Conservation (phyloP, 2,888 invertebrate genomes). For the Iselma pallidipennis region DNA sequence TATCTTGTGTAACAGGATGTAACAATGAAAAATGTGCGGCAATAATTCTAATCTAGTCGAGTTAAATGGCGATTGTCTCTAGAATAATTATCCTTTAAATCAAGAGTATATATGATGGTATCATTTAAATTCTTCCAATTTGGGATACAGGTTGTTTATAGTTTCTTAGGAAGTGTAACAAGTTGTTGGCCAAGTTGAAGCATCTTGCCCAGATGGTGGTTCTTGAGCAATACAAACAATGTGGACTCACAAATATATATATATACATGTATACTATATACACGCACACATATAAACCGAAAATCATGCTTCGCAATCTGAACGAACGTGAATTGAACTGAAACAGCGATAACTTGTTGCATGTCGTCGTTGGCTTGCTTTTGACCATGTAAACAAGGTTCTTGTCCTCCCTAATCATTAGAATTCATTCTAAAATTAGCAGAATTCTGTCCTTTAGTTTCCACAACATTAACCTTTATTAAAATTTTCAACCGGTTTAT, state of each 20-base stretch:
- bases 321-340: slow-evolving; percentile 28
- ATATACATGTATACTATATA: background rate
- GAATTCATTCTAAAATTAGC: slow-evolving; percentile 20
- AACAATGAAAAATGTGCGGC: too few species aligned
- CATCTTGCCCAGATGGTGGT: slow-evolving; percentile 26
- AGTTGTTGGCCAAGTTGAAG: slow-evolving; percentile 37
- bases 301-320: slow-evolving; percentile 32
- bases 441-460: slow-evolving; percentile 7
- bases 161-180: slow-evolving; percentile 39
- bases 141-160: slow-evolving; percentile 30
- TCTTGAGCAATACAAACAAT: slow-evolving; percentile 39
- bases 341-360: slow-evolving; percentile 38
- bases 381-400: slow-evolving; percentile 32
- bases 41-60: too few species aligned
- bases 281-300: slow-evolving; percentile 20
- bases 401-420: slow-evolving; percentile 21
- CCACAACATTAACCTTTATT: background rate
- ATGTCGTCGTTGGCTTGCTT: slow-evolving; percentile 17
- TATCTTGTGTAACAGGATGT: too few species aligned
- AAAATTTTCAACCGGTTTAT: too few species aligned
- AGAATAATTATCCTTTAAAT: too few species aligned
- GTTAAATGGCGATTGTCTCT: too few species aligned
- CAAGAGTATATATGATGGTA: background rate
- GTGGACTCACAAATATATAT: slow-evolving; percentile 33
- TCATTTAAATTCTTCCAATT: background rate